Percentiles rank a stretch among this genome's conserved stretches.
These are phyloP conservation scores for Osmerus mordax DNA, from an alignment of 2,113 vertebrate species.

Conservation along the genomic window DNA sequence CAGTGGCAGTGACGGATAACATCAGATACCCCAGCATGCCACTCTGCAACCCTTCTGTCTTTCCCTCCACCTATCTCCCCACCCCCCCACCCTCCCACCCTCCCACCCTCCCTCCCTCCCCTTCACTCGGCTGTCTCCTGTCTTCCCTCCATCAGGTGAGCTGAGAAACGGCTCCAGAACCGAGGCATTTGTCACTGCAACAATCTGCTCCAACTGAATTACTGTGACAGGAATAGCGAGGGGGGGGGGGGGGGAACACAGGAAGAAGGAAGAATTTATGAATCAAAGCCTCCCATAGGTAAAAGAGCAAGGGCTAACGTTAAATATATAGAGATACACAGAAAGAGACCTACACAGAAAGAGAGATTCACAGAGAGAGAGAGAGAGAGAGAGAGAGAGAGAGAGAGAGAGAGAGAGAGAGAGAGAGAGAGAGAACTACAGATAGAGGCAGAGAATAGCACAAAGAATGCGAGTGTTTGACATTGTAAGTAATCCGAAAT, in stretches of 20 bases:
- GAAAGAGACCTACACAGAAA: not conserved
- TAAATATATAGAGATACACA: slow-evolving; percentile 2
- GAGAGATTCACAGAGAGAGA: too few species aligned
- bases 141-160: slow-evolving; percentile 41
- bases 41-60: slow-evolving; percentile 36
- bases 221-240: slow-evolving; percentile 34
- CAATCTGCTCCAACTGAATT: slow-evolving; percentile 52
- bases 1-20: slow-evolving; percentile 42
- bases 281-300: slow-evolving; percentile 32
- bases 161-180: slow-evolving; percentile 56
- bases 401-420: not conserved
- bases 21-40: slow-evolving; percentile 50
- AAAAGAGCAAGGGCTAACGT: not conserved
- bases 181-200: slow-evolving; percentile 59
- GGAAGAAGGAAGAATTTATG: slow-evolving; percentile 31
- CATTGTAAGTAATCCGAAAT: slow-evolving; percentile 47
- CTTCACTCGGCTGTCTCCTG: slow-evolving; percentile 23
- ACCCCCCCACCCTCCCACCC: too few species aligned
- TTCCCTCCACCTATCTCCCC: slow-evolving; percentile 13
- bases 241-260: slow-evolving; percentile 39
- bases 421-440: not conserved
- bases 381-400: too few species aligned
- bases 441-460: not conserved
- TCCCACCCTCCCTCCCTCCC: too few species aligned
- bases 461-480: slow-evolving; percentile 20